Evolutionary conservation across 2,113 vertebrate species (phyloP), one percentile per base, ranked within the genome.

Genomic region (Eulacestoma nigropectus): DNA sequence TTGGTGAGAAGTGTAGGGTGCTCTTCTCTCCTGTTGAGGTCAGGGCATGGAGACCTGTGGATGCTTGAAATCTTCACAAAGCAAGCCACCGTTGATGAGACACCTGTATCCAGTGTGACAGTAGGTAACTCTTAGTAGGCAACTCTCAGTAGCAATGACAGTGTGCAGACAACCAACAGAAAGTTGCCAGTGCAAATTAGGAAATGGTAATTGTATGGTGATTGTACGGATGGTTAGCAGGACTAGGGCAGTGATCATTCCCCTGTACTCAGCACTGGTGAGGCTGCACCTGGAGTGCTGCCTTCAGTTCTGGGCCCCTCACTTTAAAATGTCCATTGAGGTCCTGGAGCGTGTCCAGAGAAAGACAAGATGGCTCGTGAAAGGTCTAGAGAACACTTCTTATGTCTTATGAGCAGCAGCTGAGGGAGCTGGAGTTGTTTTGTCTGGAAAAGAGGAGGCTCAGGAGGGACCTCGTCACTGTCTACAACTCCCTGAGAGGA

Each of bases 211-310:
- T 0, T 30, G 37, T 4, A 18, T 11, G 17, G 1, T 27, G 64
- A 33, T 47, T 49, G 30, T 10, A 25, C 2, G 16, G 23, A n/a
- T 53, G 41, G 25, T 20, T 52, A 26, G 39, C 8, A 53, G 39
- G 29, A 39, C 27, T 25, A 21, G 39, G 39, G 29, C 46, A 53
- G 53, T 5, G 46, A 21, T 67, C 39, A 30, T 16, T 42, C 13
- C 10, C 37, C 44, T 67, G 46, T 53, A 39, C 16, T 46, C 37
- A 6, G 46, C 7, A 17, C 23, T 74, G 68, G 37, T 74, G 60
- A 67, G 68, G 46, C 46, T 0, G 1, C 8, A 6, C 59, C 29
- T 25, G 1, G 7, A 29, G 23, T 1, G 0, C 27, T 59, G 21
- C 12, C 5, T n/a, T 74, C 49, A 47, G 16, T 56, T 72, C 30